Evolutionary conservation across 2,888 invertebrate species (phyloP).

Genomic region (Acronicta aceris): DNA sequence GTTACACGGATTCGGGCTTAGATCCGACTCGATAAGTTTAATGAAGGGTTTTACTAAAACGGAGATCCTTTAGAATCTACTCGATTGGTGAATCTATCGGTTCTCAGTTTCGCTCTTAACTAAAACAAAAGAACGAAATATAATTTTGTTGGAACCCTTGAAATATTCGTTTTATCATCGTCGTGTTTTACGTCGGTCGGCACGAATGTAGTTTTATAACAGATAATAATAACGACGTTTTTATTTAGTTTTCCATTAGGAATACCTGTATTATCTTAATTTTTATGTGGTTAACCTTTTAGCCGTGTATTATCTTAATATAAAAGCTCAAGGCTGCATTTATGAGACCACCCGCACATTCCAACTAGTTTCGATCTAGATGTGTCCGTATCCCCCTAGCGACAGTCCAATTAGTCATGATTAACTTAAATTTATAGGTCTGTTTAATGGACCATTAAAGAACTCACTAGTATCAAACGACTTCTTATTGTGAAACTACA

Average conservation of each 20-base stretch:
- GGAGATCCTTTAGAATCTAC: conserved; percentile 75
- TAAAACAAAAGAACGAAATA: conserved; percentile 43
- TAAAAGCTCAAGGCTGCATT: conserved; percentile 69
- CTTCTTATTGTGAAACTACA: conserved; percentile 79
- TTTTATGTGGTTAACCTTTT: conserved; percentile 80
- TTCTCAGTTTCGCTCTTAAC: conserved; percentile 38
- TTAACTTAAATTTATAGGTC: conserved; percentile 86
- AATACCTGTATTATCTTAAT: conserved; percentile 79
- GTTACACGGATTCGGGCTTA: conserved; percentile 82
- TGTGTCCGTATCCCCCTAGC: conserved; percentile 67
- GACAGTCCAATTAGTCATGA: conserved; percentile 86
- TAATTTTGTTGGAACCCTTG: conserved; percentile 43
- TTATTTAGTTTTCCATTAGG: conserved; percentile 68
- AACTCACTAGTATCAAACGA: conserved; percentile 79
- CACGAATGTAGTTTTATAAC: conserved; percentile 67
- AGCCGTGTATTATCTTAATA: conserved; percentile 74
- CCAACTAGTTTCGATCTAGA: conserved; percentile 58
- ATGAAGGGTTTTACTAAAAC: conserved; percentile 82
- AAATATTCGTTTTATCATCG: conserved; percentile 66
- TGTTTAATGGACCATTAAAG: conserved; percentile 84
- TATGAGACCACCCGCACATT: conserved; percentile 81
- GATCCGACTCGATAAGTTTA: conserved; percentile 83
- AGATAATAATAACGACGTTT: conserved; percentile 69
- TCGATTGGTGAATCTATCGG: conserved; percentile 73
- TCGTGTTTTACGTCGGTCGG: conserved; percentile 62